Base-by-base conservation (phyloP, 2,797 vertebrate genomes). In the Astyanax mexicanus region DNA sequence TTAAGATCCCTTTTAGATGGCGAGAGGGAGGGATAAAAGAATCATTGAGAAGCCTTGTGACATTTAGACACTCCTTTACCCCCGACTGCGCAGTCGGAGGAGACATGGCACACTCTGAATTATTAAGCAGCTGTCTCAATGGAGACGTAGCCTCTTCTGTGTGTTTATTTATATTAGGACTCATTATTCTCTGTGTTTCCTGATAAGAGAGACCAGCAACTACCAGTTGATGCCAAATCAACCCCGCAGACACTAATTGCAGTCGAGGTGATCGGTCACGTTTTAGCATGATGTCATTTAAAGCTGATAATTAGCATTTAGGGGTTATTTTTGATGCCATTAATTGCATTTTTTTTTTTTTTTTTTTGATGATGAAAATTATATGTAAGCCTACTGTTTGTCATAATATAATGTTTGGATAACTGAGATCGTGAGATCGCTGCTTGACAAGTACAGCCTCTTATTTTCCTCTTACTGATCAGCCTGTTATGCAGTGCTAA, bases 51-150 rank as follows among this genome's bases (percentile, higher is more conserved):
- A 73, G 84, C 77, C 78, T 70, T 78, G 78, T 91, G 89, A 90
- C 89, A 91, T 91, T 90, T 82, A 68, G 66, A 68, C 49, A 60
- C 78, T 79, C 73, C 79, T 67, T 69, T 78, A 69, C 86, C 54
- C 29, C 64, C 84, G 81, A 62, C 62, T 0, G 47, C 32, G 80
- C 75, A 54, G 32, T 64, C 77, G 12, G 58, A 57, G 62, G 80
- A 84, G 68, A 85, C 83, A 75, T 80, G 80, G 80, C 76, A 61
- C 82, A 76, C 83, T 84, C 76, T 88, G 87, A 90, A 92, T 91
- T 90, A 92, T 90, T 92, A 90, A 91, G 83, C 69, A 78, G 78
- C 25, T 1, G 70, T 32, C 51, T 84, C 83, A 86, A 84, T 85
- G n/a, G 66, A 52, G 55, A 37, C 54, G 19, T 47, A 44, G 19